Evolutionary conservation across 2,888 invertebrate genomes (phyloP), one percentile per base, ranked within the genome.

Genomic region (Dione vanillae): DNA sequence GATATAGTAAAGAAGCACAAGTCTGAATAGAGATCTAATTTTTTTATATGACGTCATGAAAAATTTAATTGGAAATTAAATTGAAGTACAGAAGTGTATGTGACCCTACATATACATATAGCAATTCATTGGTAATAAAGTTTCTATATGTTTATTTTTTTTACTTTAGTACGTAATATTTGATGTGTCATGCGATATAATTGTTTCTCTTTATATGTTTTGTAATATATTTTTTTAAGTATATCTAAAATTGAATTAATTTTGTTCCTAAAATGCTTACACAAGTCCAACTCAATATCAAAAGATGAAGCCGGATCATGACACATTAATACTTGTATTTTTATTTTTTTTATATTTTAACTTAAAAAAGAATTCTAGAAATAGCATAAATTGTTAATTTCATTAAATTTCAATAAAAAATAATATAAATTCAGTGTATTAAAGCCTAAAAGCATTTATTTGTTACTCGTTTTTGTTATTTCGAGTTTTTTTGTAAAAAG

Each of bases 11-110:
- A n/a, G n/a, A n/a, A n/a, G n/a, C n/a, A n/a, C n/a, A n/a, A n/a
- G n/a, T n/a, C n/a, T n/a, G n/a, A n/a, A n/a, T n/a, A n/a, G n/a
- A n/a, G 27, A 27, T 27, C 10, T 19, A 9, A 19, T 59, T 59
- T 27, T 27, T 27, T 45, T 61, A 45, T n/a, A 45, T 45, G n/a
- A 45, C 61, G 45, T 45, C 58, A 58, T 58, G 12, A 20, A 7
- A 7, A 35, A 43, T 20, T 10, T 41, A 14, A 11, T 16, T 56
- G 16, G 14, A 19, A 40, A n/a, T 43, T 59, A n/a, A 27, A 8
- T 20, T n/a, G 14, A 43, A 43, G 43, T 37, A 20, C 2, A 27
- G 27, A 27, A 5, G 27, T 27, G 27, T 11, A 45, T 40, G 19
- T 6, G 19, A 49, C 49, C 19, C 49, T 27, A 65, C 6, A 7